phyloP scores from a whole-genome alignment of 2,797 vertebrate genomes.

The Micrastur ruficollis region DNA sequence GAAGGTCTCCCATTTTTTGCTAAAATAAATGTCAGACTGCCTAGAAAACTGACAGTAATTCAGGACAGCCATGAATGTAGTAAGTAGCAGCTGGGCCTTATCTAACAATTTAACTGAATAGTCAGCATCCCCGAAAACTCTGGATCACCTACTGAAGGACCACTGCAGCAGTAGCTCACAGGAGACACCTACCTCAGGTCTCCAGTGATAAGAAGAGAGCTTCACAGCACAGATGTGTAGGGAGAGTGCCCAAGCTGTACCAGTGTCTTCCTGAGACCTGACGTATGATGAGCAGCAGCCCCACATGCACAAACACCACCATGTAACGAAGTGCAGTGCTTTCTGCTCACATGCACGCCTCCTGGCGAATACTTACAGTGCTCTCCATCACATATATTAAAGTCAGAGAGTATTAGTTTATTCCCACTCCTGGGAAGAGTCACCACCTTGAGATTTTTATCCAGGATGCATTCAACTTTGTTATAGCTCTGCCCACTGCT shows the following conservation, averaged over 20 bases:
- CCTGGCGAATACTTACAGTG: not conserved
- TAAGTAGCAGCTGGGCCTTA: not conserved
- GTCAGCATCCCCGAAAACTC: not conserved
- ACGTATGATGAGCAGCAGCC: not conserved
- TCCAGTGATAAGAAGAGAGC: not conserved
- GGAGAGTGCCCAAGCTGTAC: not conserved
- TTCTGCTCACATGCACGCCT: not conserved
- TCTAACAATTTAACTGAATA: not conserved
- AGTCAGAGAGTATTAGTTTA: not conserved
- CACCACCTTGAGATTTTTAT: not conserved
- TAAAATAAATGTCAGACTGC: not conserved
- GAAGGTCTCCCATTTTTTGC: not conserved
- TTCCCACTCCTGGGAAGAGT: not conserved
- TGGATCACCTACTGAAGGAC: not conserved
- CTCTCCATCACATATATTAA: not conserved
- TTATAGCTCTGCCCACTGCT: not conserved
- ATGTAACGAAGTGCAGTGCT: rapidly evolving
- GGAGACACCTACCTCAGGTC: not conserved
- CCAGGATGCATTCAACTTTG: not conserved
- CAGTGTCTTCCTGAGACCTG: not conserved
- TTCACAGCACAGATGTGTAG: not conserved
- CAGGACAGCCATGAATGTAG: not conserved
- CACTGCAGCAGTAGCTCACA: not conserved
- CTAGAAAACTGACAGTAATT: not conserved
- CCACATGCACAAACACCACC: not conserved